phyloP scores from a whole-genome alignment of 2,888 invertebrate genomes.

The Campoplex nolae region DNA sequence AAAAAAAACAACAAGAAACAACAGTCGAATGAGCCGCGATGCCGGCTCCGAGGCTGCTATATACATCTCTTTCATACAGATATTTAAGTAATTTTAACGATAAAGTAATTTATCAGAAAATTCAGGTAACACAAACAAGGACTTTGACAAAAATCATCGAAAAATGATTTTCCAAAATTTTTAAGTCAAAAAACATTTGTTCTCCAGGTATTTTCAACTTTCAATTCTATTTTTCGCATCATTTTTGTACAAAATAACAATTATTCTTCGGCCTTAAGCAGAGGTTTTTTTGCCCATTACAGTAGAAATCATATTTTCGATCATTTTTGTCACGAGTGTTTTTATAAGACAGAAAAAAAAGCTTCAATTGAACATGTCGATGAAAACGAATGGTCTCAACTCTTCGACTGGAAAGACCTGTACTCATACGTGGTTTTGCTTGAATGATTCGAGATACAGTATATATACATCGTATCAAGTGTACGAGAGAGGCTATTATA shows the following conservation, averaged over 20 bases:
- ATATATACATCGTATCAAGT: conserved; percentile 48
- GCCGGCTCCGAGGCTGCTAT: conserved; percentile 38
- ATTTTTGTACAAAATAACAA: neutral
- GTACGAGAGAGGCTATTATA: conserved; percentile 60
- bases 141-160: too few relatives aligned
- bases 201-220: too few relatives aligned
- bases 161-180: neutral
- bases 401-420: conserved; percentile 12
- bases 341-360: neutral
- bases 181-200: neutral
- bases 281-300: neutral
- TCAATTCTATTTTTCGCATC: neutral
- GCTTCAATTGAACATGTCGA: neutral
- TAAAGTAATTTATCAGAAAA: neutral
- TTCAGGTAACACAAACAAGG: neutral
- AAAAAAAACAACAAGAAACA: conserved; percentile 16
- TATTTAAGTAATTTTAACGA: neutral
- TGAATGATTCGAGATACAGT: conserved; percentile 62
- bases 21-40: conserved; percentile 56
- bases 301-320: neutral
- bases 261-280: neutral
- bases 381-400: neutral
- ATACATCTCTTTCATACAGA: conserved; percentile 4
- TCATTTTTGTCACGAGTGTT: neutral
- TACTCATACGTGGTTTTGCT: conserved; percentile 41